Base-by-base conservation (phyloP, 2,888 invertebrate genomes). In the Heliconius ismenius region DNA sequence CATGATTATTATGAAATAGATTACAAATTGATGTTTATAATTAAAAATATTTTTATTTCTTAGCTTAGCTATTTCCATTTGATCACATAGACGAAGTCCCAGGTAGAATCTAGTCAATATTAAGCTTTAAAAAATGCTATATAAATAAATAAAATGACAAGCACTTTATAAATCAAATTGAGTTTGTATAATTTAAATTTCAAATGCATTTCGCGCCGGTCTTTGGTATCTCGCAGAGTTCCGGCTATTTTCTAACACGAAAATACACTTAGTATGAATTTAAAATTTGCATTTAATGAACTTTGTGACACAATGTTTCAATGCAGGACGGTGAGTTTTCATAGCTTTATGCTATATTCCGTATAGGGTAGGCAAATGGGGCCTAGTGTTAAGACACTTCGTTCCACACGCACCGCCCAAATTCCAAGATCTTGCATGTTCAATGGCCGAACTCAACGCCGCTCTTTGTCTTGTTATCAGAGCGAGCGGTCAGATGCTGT, bases 161-260 rank as follows among this genome's bases (percentile, higher is more conserved):
- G 43, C 4, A 21, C 13, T 13, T 68, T 39, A 54, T 39, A 68
- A 75, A 39, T 68, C 60, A 68, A 68, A 60, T 68, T 60, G 60
- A 62, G 32, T 68, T 67, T 60, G n/a, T 62, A 28, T 36, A 60
- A 74, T 77, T 77, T 77, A 74, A 74, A 77, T 69, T 74, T 74
- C 63, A 74, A 74, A 77, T 77, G 39, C 36, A 77, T 54, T 70
- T 77, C 64, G 64, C 68, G 21, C 68, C n/a, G 49, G 43, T 73
- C 36, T 67, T 36, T 67, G 32, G 75, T 36, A 58, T 36, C n/a
- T n/a, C 11, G n/a, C 70, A 10, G 10, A 70, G 32, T 70, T 70
- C 32, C 32, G 15, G n/a, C 54, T 10, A 58, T 70, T 54, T 58
- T 58, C n/a, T 70, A n/a, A 70, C 49, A 62, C 26, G 62, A 18